These are phyloP conservation scores for Adelognathus sp. DNA, from an alignment of 2,888 invertebrate species.

Conservation along the genomic window DNA sequence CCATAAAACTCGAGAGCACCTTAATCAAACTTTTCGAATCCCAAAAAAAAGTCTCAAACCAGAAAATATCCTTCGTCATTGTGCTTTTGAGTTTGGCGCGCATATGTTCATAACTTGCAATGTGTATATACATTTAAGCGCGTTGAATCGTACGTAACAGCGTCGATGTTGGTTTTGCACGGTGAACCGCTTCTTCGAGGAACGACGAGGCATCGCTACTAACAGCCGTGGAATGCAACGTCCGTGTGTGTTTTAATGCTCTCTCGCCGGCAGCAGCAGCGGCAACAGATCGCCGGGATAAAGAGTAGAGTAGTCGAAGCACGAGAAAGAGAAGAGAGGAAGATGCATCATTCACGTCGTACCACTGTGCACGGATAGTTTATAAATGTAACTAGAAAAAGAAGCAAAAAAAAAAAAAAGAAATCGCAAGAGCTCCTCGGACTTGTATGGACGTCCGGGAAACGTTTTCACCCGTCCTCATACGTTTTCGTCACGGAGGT, in stretches of 20 bases:
- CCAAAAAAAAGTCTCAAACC: not conserved
- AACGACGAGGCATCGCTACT: slow-evolving; percentile 55
- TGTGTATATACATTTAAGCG: slow-evolving; percentile 6
- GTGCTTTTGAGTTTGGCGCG: too few species aligned
- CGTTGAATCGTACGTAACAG: slow-evolving; percentile 14
- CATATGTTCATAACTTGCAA: too few species aligned
- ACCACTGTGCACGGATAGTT: slow-evolving; percentile 32
- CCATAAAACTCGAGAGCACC: slow-evolving; percentile 8
- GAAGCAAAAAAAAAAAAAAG: slow-evolving; percentile 46
- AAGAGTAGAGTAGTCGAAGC: slow-evolving; percentile 40
- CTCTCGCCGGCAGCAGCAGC: slow-evolving; percentile 38
- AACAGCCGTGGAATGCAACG: slow-evolving; percentile 63
- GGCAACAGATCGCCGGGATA: slow-evolving; percentile 40
- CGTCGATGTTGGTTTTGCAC: slow-evolving; percentile 39
- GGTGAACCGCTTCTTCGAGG: slow-evolving; percentile 44
- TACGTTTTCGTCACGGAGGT: not conserved
- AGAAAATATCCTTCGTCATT: too few species aligned
- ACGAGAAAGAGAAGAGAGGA: slow-evolving; percentile 35
- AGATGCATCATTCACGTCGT: slow-evolving; percentile 38
- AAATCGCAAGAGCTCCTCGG: slow-evolving; percentile 7
- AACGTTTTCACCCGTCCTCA: not conserved
- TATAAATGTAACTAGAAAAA: slow-evolving; percentile 36
- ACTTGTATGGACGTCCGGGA: not conserved
- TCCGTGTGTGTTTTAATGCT: slow-evolving; percentile 65
- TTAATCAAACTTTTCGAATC: not conserved